Evolutionary conservation across 2,797 vertebrate species (phyloP).

Genomic region (Acropternis orthonyx): DNA sequence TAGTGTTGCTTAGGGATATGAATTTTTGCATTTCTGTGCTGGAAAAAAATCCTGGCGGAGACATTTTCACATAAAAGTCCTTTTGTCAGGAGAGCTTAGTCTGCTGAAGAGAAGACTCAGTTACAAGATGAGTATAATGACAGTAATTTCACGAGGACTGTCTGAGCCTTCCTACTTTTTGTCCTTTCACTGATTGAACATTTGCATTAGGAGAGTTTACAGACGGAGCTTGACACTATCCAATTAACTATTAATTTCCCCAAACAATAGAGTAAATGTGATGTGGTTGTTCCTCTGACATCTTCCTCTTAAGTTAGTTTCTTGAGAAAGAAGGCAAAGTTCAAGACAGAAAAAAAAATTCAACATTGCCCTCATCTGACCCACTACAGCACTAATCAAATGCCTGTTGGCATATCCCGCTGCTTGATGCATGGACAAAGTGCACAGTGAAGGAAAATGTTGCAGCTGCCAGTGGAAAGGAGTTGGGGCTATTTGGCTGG

Average conservation of each 20-base stretch:
- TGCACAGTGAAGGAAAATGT: neutral
- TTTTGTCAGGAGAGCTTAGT: conserved; percentile 18
- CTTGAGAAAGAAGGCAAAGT: neutral
- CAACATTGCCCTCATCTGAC: neutral
- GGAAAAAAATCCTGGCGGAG: neutral
- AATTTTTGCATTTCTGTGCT: neutral
- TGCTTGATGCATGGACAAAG: neutral
- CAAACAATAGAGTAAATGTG: neutral
- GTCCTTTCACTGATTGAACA: neutral
- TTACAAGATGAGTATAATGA: neutral
- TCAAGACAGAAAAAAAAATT: neutral
- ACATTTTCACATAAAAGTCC: conserved; percentile 17
- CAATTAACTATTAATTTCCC: neutral
- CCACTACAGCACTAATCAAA: neutral
- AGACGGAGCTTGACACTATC: neutral
- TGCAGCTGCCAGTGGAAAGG: neutral
- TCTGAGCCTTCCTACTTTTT: neutral
- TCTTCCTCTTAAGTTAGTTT: neutral
- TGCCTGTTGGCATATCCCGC: neutral
- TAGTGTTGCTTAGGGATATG: neutral
- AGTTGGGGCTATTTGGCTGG: neutral
- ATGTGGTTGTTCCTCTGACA: neutral
- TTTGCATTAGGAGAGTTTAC: neutral
- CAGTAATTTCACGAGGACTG: neutral
- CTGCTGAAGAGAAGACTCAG: neutral